phyloP scores from a whole-genome alignment of 1,140 invertebrate genomes.

The Oncopodura yosiiana region DNA sequence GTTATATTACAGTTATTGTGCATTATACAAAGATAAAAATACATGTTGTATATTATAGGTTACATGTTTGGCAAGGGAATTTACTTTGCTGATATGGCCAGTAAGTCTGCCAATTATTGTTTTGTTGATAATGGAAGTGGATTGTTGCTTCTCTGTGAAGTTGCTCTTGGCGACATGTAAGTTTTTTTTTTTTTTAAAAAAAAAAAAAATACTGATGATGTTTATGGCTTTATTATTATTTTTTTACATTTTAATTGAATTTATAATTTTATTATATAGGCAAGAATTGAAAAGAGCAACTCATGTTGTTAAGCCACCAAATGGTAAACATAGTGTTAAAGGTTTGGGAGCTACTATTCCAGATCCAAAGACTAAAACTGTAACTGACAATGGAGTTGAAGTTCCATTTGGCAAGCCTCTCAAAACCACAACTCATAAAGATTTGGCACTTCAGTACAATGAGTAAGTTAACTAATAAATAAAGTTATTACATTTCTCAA shows the following conservation, averaged over 20 bases:
- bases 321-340: constrained; percentile 66
- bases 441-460: constrained; percentile 63
- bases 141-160: constrained; percentile 84
- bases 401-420: constrained; percentile 63
- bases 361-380: constrained; percentile 45
- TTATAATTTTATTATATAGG: constrained; percentile 43
- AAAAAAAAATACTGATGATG: background rate
- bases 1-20: too few relatives aligned
- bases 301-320: constrained; percentile 61
- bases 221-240: background rate
- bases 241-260: background rate
- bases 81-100: constrained; percentile 45
- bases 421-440: constrained; percentile 37
- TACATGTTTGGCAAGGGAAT: constrained; percentile 63
- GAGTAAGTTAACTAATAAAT: constrained; percentile 72
- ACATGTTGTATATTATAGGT: too few relatives aligned
- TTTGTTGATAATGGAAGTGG: constrained; percentile 55
- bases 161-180: constrained; percentile 86
- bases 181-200: constrained; percentile 35
- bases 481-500: constrained; percentile 4
- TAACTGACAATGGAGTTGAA: constrained; percentile 51
- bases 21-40: too few relatives aligned
- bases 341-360: constrained; percentile 68
- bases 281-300: constrained; percentile 58
- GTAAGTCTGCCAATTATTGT: constrained; percentile 95